Evolutionary conservation across 2,888 invertebrate genomes (phyloP).

Genomic region (Agriotes lineatus): DNA sequence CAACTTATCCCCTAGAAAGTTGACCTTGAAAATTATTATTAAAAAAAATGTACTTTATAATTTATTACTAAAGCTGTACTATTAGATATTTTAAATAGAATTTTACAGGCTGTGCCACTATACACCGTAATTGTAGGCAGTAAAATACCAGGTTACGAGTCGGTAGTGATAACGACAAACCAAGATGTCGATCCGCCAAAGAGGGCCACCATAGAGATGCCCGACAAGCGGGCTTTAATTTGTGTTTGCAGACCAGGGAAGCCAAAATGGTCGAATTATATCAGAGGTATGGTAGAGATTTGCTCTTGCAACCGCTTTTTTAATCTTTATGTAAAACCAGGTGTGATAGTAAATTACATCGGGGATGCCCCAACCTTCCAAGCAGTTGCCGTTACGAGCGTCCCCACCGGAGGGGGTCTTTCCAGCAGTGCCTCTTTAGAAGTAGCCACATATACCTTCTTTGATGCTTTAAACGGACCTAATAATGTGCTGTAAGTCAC

Average conservation of each 20-base stretch:
- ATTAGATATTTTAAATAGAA: too few relatives aligned
- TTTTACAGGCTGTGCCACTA: slow-evolving; percentile 82
- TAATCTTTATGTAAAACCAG: too few relatives aligned
- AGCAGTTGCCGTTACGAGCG: slow-evolving; percentile 83
- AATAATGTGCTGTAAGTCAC: slow-evolving; percentile 67
- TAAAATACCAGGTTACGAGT: slow-evolving; percentile 66
- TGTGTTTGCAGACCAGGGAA: slow-evolving; percentile 68
- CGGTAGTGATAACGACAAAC: slow-evolving; percentile 70
- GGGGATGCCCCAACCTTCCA: slow-evolving; percentile 80
- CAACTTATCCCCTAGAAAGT: too few relatives aligned
- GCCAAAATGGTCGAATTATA: slow-evolving; percentile 93
- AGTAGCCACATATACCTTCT: slow-evolving; percentile 87
- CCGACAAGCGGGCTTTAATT: slow-evolving; percentile 56
- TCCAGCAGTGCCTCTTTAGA: slow-evolving; percentile 95
- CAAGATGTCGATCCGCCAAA: slow-evolving; percentile 69
- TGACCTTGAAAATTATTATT: too few relatives aligned
- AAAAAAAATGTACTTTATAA: too few relatives aligned
- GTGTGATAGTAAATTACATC: slow-evolving; percentile 63
- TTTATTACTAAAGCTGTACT: too few relatives aligned
- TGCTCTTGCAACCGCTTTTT: too few relatives aligned
- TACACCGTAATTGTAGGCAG: slow-evolving; percentile 85
- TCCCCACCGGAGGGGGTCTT: slow-evolving; percentile 91
- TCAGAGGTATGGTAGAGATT: slow-evolving; percentile 74
- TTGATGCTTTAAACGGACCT: slow-evolving; percentile 78
- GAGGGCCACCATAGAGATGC: slow-evolving; percentile 66